Conservation (phyloP, 2,888 invertebrate species). For the Rhaphigaster nebulosa region DNA sequence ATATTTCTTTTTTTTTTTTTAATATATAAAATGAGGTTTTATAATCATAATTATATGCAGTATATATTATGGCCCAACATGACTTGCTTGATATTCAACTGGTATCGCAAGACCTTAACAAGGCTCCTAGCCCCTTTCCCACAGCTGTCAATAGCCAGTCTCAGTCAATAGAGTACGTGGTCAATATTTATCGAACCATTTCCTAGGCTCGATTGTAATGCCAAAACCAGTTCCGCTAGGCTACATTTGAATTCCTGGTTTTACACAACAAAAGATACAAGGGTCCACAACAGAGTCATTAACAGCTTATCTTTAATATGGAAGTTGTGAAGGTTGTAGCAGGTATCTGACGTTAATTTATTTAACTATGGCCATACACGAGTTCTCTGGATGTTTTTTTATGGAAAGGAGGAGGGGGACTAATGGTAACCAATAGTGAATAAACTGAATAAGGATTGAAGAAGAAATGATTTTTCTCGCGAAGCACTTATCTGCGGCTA, state of each 20-base stretch:
- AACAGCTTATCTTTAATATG: constrained; percentile 29
- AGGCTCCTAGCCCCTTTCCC: background rate
- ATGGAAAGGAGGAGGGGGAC: background rate
- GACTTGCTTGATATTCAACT: background rate
- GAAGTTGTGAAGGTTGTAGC: constrained; percentile 22
- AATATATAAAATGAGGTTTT: too few relatives aligned
- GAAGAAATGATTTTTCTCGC: background rate
- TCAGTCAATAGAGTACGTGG: background rate
- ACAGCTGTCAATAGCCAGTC: background rate
- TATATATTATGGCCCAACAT: background rate
- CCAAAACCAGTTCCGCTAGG: constrained; percentile 32
- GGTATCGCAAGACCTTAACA: background rate
- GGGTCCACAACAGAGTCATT: constrained; percentile 1
- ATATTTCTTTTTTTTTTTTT: too few relatives aligned
- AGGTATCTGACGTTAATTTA: background rate
- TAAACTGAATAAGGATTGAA: background rate
- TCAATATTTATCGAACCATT: constrained; percentile 22
- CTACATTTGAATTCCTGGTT: constrained; percentile 13
- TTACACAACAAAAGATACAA: constrained; percentile 15
- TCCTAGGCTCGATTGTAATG: constrained; percentile 22
- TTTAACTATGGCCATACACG: background rate
- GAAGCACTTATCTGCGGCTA: too few relatives aligned
- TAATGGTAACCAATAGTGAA: background rate
- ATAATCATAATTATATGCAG: too few relatives aligned
- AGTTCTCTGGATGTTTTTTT: background rate